Conservation (phyloP, 1,140 invertebrate species). For the Brachionus rubens region DNA sequence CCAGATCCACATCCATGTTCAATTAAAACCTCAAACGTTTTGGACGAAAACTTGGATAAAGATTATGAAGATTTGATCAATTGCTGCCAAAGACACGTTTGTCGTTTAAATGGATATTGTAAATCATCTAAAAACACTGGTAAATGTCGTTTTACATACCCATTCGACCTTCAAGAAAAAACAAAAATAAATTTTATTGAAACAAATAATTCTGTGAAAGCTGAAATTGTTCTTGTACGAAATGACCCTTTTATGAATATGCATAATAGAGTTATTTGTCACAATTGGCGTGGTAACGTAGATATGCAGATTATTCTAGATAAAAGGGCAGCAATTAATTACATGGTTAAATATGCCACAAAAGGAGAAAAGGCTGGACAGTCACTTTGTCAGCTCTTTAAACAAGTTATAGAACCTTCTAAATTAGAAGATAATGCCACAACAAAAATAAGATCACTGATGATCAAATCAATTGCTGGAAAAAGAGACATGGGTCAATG, state of each 20-base stretch:
- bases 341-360: neutral
- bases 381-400: neutral
- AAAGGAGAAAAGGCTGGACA: neutral
- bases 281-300: too few relatives aligned
- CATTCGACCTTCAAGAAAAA: neutral
- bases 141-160: neutral
- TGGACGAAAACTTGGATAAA: neutral
- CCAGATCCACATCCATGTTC: too few relatives aligned
- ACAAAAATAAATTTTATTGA: too few relatives aligned
- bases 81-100: neutral
- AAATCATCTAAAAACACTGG: neutral
- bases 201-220: neutral
- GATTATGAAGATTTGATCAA: slow-evolving; percentile 2
- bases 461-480: neutral
- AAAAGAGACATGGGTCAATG: neutral
- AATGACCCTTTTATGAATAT: neutral
- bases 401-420: neutral
- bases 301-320: too few relatives aligned
- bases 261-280: neutral
- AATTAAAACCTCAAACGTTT: neutral
- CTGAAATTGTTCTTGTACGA: neutral
- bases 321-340: too few relatives aligned
- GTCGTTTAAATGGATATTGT: neutral
- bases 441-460: neutral
- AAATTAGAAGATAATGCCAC: neutral